Evolutionary conservation across 2,797 vertebrate species (phyloP), one percentile per base, ranked within the genome.

Genomic region (Spinus olivaceus): DNA sequence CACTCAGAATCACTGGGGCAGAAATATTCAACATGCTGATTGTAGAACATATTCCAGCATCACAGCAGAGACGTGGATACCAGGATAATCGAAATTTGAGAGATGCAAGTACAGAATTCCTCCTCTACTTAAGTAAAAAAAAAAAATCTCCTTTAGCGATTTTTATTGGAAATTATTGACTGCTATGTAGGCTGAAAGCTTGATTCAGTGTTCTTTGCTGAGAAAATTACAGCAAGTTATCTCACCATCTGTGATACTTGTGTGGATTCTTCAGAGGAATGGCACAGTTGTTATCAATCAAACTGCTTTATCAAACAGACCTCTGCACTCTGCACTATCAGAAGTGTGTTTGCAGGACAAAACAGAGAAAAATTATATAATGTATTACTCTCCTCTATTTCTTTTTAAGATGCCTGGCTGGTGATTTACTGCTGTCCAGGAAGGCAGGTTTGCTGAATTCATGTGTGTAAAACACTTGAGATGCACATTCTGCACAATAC

Each of bases 231-330:
- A 35, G 50, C 60, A 78, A 86, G 90, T 93, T 95, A 94, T 94
- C 96, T 96, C 18, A 35, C 96, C 88, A 94, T 97, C 96, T 97
- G 93, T 83, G 94, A 84, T 92, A 84, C 81, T 92, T 37, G 27
- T 94, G 91, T 90, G 77, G 90, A 72, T 83, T 94, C 83, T 37
- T 96, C 81, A 81, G 86, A 82, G 81, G 63, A 91, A 91, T 72
- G 73, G 65, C 79, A 74, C 37, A 22, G 83, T 95, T 92, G 79
- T 94, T 96, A 87, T 97, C 96, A 94, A 64, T 97, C 97, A 97
- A 53, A 88, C 44, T 88, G 53, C 18, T 69, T 92, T 95, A 82
- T 93, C 90, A 92, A 86, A 56, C 84, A 94, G 87, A 81, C 65
- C 88, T 78, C 64, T 23, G 39, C 77, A 50, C 78, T 89, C 63